phyloP scores from a whole-genome alignment of 2,888 invertebrate species.

The Mesochorus sp. region DNA sequence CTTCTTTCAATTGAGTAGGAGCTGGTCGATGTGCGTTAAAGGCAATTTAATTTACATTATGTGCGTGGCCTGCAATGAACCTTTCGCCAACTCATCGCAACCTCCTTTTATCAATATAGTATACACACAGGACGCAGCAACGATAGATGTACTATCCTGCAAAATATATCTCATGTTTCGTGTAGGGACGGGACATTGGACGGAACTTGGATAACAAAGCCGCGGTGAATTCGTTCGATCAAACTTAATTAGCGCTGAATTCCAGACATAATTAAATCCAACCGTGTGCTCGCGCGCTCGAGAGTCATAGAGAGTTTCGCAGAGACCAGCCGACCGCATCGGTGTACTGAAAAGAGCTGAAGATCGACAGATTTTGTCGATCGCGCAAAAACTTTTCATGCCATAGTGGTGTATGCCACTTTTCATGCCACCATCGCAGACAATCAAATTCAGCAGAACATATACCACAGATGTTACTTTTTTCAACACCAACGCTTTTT shows the following conservation, averaged over 20 bases:
- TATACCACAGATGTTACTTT: no score
- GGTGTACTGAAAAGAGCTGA: slow-evolving; percentile 69
- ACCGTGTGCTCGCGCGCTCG: slow-evolving; percentile 67
- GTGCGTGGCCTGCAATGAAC: slow-evolving; percentile 29
- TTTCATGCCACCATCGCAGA: no score
- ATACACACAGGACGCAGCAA: neutral
- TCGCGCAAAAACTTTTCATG: neutral
- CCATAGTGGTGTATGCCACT: neutral
- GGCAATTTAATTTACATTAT: slow-evolving; percentile 78
- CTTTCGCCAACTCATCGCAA: neutral
- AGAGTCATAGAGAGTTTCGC: slow-evolving; percentile 28
- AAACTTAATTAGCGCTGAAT: slow-evolving; percentile 80
- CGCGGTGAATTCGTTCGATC: slow-evolving; percentile 78
- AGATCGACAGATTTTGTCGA: slow-evolving; percentile 39
- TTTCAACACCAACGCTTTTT: no score
- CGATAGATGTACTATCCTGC: neutral
- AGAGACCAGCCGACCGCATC: slow-evolving; percentile 41
- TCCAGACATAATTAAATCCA: slow-evolving; percentile 79
- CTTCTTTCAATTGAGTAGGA: slow-evolving; percentile 22
- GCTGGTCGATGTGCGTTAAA: slow-evolving; percentile 50
- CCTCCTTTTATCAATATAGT: neutral
- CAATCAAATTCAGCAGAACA: no score
- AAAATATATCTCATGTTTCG: slow-evolving; percentile 72
- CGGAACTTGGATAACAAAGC: slow-evolving; percentile 76
- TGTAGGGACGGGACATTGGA: slow-evolving; percentile 68